These are phyloP conservation scores for Ips nitidus DNA, from an alignment of 1,140 invertebrate genomes.

Conservation along the genomic window DNA sequence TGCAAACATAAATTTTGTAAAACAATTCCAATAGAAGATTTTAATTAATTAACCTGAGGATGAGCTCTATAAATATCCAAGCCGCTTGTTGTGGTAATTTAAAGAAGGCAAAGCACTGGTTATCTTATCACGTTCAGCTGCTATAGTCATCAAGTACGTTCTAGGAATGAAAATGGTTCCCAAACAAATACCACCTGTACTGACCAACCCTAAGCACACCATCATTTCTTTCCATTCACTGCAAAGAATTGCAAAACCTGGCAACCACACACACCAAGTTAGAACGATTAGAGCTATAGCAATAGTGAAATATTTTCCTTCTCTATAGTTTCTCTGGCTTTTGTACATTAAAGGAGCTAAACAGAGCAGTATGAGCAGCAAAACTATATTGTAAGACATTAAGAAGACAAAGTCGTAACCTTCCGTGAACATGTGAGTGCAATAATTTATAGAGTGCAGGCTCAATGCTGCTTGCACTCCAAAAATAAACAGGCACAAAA, in stretches of 20 bases:
- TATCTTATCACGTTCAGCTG: constrained; percentile 57
- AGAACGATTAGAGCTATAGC: constrained; percentile 53
- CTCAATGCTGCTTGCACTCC: constrained; percentile 58
- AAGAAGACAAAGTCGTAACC: constrained; percentile 53
- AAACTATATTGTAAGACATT: constrained; percentile 58
- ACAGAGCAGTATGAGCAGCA: constrained; percentile 57
- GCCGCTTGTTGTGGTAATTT: constrained; percentile 41
- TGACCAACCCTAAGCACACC: constrained; percentile 60
- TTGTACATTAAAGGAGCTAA: constrained; percentile 59
- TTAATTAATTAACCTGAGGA: constrained; percentile 33
- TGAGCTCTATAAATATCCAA: constrained; percentile 49
- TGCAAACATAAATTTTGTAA: constrained; percentile 32
- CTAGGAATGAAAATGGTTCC: constrained; percentile 62
- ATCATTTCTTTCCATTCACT: constrained; percentile 58
- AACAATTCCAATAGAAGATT: not conserved
- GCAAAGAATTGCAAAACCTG: constrained; percentile 53
- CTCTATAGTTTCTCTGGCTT: constrained; percentile 64
- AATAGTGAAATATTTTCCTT: constrained; percentile 58
- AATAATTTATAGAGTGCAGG: constrained; percentile 53
- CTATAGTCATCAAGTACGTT: constrained; percentile 61
- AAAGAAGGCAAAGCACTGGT: constrained; percentile 56
- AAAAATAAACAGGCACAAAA: constrained; percentile 60
- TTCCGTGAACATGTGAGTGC: constrained; percentile 51
- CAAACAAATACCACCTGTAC: constrained; percentile 58
- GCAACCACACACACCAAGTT: constrained; percentile 59